phyloP scores from a whole-genome alignment of 2,113 vertebrate genomes.

The Casuarius casuarius region DNA sequence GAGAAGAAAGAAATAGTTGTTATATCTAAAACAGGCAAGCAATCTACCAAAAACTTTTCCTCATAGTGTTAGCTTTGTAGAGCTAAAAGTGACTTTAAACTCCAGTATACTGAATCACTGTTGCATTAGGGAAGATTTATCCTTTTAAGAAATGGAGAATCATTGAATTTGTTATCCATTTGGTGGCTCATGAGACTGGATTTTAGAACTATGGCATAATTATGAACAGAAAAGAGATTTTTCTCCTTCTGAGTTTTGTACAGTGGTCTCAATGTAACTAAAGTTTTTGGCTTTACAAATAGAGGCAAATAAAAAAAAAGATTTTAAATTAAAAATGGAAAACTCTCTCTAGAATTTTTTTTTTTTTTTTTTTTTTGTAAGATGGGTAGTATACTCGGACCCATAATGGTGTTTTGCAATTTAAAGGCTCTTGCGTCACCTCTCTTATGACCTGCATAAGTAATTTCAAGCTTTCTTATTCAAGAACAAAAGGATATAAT shows the following conservation, averaged over 20 bases:
- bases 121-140: background rate
- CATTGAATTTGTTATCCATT: background rate
- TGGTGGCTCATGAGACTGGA: background rate
- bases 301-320: background rate
- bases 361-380: background rate
- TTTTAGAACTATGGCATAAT: background rate
- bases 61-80: background rate
- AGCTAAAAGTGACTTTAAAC: background rate
- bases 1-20: background rate
- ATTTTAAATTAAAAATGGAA: background rate
- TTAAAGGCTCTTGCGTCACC: background rate
- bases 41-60: background rate
- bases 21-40: background rate
- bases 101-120: background rate
- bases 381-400: background rate
- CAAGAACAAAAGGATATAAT: background rate
- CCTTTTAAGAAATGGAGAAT: background rate
- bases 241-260: background rate
- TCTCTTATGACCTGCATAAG: background rate
- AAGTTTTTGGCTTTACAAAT: background rate
- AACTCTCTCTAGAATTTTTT: background rate
- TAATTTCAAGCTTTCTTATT: background rate
- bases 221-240: background rate
- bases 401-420: background rate
- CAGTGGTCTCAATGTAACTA: background rate